phyloP scores from a whole-genome alignment of 30 jellyfish, hydroid and myxozoan species.

The Nemopilema nomurai region DNA sequence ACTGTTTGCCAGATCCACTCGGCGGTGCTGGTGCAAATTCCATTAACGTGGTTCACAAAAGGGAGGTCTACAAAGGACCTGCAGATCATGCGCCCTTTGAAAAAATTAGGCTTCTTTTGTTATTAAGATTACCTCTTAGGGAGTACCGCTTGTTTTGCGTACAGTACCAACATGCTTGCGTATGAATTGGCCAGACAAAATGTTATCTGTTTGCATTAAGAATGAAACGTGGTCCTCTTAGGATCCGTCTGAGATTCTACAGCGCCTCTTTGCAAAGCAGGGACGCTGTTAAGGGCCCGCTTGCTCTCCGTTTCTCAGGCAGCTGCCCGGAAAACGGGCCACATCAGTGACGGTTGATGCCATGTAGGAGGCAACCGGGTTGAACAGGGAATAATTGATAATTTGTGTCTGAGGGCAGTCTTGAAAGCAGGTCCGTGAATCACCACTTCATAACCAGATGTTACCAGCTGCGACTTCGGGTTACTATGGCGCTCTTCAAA shows the following conservation, averaged over 20 bases:
- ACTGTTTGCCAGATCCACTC: not conserved
- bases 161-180: not conserved
- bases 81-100: not conserved
- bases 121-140: not conserved
- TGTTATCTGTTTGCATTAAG: not conserved
- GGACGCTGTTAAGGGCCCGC: not conserved
- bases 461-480: not conserved
- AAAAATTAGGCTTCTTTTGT: not conserved
- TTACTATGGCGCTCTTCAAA: not conserved
- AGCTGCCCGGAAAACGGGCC: not conserved
- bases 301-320: not conserved
- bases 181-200: not conserved
- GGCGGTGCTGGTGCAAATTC: too few relatives aligned
- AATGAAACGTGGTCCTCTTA: not conserved
- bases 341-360: not conserved
- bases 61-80: not conserved
- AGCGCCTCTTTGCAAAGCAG: not conserved
- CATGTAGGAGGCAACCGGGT: not conserved
- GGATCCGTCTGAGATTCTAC: not conserved
- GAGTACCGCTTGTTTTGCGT: not conserved
- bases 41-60: not conserved
- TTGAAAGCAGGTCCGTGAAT: not conserved
- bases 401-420: not conserved
- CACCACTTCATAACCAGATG: not conserved
- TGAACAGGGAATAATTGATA: not conserved